Evolutionary conservation across 2,113 vertebrate species (phyloP).

Genomic region (Glareola pratincola): DNA sequence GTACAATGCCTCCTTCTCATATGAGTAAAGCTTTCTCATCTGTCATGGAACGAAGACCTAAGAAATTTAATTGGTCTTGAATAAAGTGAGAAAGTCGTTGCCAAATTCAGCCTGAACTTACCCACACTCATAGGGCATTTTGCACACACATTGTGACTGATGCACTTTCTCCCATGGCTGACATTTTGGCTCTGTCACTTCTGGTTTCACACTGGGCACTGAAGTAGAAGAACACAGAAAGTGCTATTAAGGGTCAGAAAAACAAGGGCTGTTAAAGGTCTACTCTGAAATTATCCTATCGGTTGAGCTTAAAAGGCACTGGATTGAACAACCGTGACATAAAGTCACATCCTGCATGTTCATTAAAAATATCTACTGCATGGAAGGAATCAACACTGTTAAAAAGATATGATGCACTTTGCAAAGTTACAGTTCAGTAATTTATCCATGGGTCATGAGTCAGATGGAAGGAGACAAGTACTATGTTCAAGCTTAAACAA

Average conservation of each 20-base stretch:
- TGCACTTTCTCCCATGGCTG: conserved; percentile 84
- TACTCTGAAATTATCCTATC: not conserved
- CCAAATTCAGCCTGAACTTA: conserved; percentile 68
- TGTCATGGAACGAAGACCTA: not conserved
- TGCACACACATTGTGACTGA: conserved; percentile 82
- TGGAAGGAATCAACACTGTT: not conserved
- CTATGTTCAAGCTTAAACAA: not conserved
- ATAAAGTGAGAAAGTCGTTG: conserved; percentile 4
- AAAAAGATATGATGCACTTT: not conserved
- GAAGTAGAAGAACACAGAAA: conserved; percentile 7
- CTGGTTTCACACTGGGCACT: conserved; percentile 45
- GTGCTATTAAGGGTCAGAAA: not conserved
- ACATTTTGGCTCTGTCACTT: conserved; percentile 68
- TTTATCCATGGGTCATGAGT: not conserved
- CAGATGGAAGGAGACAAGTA: not conserved
- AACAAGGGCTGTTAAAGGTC: not conserved
- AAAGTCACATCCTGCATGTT: not conserved
- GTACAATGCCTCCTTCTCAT: not conserved
- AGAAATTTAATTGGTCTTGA: not conserved
- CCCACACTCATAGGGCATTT: conserved; percentile 86
- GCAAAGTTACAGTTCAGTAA: not conserved
- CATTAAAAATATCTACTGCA: not conserved
- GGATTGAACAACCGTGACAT: not conserved
- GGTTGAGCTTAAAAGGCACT: not conserved
- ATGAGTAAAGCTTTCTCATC: not conserved